Base-by-base conservation (phyloP, 2,888 invertebrate genomes). In the Pristionchus exspectatus region DNA sequence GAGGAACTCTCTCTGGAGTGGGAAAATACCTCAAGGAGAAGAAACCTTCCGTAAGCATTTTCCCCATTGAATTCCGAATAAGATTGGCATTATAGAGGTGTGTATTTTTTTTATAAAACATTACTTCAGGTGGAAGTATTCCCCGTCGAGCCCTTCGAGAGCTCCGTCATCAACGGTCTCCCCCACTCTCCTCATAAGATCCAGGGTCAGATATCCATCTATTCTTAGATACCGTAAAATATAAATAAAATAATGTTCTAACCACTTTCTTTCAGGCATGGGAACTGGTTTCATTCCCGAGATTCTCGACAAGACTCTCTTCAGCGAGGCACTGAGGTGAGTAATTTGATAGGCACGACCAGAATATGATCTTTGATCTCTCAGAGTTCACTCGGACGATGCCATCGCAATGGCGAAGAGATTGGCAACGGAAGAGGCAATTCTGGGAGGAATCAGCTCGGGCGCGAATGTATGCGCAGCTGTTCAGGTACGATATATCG, bases 381-480 rank as follows among this genome's bases (percentile, higher is more conserved):
- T 87, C 88, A 89, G 83, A 83, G 89, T 89, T 63, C 87, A 88
- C n/a, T 91, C 91, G 33, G 93, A 93, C 44, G 94, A 94, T 54
- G 94, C 94, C 1, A 92, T 94, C 85, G 92, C 91, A n/a, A 94
- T 94, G 94, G 93, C 94, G 2, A 91, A 92, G 81, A 90, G 93
- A 24, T 90, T 94, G 21, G 94, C 94, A 12, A 91, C 90, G 24
- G 94, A 94, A 24, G 94, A 94, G 84, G 94, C 93, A n/a, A 92
- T 94, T 66, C 91, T 94, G 16, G 92, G 91, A 4, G 93, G 93
- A 38, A 93, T 94, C 86, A 92, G 92, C 10, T 92, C 92, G 21
- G 94, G 94, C 81, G 94, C 93, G n/a, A 94, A 94, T 87, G 93
- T 93, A 10, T 91, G 91, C 59, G 94, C 94, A 16, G 94, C 94